phyloP scores from a whole-genome alignment of 2,113 vertebrate genomes.

The Pteronura brasiliensis region DNA sequence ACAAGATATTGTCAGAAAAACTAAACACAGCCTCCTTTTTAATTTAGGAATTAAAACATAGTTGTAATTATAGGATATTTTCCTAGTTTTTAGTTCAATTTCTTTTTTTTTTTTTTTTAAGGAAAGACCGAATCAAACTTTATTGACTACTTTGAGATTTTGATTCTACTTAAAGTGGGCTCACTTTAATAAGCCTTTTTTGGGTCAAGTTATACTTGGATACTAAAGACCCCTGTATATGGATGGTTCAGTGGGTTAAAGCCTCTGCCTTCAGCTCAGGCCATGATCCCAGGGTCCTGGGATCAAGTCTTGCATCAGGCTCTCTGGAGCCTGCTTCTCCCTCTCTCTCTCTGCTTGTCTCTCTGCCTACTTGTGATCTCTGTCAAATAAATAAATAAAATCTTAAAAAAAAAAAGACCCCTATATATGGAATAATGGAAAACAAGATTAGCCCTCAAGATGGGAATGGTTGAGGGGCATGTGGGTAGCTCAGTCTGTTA shows the following conservation, averaged over 20 bases:
- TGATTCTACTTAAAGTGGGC: not conserved
- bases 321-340: too few relatives aligned
- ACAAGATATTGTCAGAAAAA: not conserved
- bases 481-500: not conserved
- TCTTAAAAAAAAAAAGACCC: too few relatives aligned
- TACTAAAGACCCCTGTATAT: not conserved
- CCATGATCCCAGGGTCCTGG: too few relatives aligned
- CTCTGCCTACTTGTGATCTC: too few relatives aligned
- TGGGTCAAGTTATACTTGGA: not conserved
- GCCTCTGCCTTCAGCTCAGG: too few relatives aligned
- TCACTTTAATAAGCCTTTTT: not conserved
- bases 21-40: not conserved
- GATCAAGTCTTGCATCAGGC: too few relatives aligned
- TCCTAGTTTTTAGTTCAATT: not conserved
- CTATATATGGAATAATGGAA: not conserved
- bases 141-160: not conserved
- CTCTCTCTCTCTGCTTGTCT: too few relatives aligned
- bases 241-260: too few relatives aligned
- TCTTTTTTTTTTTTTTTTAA: not conserved
- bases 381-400: too few relatives aligned
- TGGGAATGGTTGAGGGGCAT: not conserved
- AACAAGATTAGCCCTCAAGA: not conserved
- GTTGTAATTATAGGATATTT: not conserved
- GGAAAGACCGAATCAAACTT: not conserved
- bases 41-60: not conserved